These are phyloP conservation scores for Melanotaenia maccullochi DNA, from an alignment of 2,797 vertebrate species.

Conservation along the genomic window DNA sequence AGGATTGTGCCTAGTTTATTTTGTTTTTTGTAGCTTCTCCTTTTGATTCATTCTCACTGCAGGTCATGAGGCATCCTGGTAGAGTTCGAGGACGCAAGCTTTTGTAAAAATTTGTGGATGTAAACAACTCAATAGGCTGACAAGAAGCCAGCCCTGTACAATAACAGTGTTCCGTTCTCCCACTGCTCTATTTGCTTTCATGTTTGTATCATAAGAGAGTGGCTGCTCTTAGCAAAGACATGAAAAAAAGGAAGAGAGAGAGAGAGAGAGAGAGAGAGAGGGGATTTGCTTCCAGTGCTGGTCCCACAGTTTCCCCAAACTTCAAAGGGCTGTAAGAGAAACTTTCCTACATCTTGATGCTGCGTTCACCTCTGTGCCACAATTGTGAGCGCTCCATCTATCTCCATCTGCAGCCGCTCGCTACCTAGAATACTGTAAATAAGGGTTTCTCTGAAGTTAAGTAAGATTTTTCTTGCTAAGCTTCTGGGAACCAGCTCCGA, in stretches of 20 bases:
- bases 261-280: neutral
- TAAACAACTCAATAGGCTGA: conserved; percentile 73
- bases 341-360: conserved; percentile 56
- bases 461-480: conserved; percentile 7
- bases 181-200: conserved; percentile 69
- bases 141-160: conserved; percentile 53
- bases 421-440: conserved; percentile 30
- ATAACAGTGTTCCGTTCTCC: conserved; percentile 53
- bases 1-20: conserved; percentile 3
- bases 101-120: conserved; percentile 63
- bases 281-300: conserved; percentile 56
- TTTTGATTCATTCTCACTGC: conserved; percentile 13
- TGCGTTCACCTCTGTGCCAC: conserved; percentile 52
- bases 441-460: conserved; percentile 18
- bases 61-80: conserved; percentile 53
- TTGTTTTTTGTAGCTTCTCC: conserved; percentile 15
- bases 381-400: conserved; percentile 53
- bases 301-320: conserved; percentile 62
- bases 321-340: conserved; percentile 71
- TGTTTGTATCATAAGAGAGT: conserved; percentile 66
- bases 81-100: conserved; percentile 47
- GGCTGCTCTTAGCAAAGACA: conserved; percentile 35
- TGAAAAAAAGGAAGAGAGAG: neutral
- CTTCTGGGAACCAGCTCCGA: conserved; percentile 8
- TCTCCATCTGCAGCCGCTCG: conserved; percentile 37